Base-by-base conservation (phyloP, 2,113 vertebrate genomes). In the Dipodomys merriami region DNA sequence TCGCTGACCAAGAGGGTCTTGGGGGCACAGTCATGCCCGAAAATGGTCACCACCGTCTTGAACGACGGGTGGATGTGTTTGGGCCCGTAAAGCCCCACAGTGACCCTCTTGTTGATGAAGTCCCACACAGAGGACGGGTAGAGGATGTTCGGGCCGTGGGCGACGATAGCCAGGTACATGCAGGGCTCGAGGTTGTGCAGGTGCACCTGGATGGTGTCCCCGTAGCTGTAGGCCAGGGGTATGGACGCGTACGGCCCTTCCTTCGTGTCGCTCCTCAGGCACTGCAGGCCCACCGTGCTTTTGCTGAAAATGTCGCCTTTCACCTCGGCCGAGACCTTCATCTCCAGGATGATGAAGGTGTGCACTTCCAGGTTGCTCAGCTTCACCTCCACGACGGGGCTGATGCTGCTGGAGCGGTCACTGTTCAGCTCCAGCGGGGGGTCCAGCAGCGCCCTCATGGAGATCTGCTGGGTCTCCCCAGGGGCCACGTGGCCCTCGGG, bases 21-120 rank as follows among this genome's bases (percentile, higher is more conserved):
- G n/a, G 99, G 99, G 0, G 99, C 99, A 0, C 99, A 99, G 20
- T 99, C 99, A 0, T 99, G 99, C 30, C 99, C 99, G 0, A 99
- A 99, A 71, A 99, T 79, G 5, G 99, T 99, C 92, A 99, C 99
- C 0, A 99, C 99, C 0, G 98, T 99, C 96, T 99, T 99, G 96
- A 99, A 99, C 64, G 99, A 99, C 0, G 99, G 99, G 83, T 99
- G 99, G 62, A 99, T 99, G 93, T 99, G 99, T 92, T 99, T 99
- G 39, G 99, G 99, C 25, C 99, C 99, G 0, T 99, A 99, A 1
- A 99, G 99, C 0, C 99, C 99, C 90, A 99, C 97, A 0, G 99
- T 99, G 83, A 99, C 97, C 93, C 98, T 99, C 94, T 99, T 99
- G 64, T 98, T 96, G 94, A 99, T 99, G 84, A 99, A 98, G 46